phyloP scores from a whole-genome alignment of 2,888 invertebrate species.

The Ormyrus rosae region DNA sequence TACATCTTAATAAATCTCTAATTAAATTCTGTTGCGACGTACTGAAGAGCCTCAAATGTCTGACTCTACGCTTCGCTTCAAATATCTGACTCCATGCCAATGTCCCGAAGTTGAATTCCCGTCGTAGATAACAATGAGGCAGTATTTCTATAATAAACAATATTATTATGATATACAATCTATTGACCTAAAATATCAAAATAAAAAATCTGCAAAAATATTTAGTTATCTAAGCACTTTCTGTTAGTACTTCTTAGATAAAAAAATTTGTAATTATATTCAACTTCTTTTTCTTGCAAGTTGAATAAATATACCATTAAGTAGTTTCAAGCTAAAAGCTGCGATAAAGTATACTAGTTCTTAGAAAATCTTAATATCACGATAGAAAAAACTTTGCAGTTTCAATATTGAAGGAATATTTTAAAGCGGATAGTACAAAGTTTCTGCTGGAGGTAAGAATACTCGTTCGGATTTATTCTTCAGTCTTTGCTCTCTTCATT shows the following conservation, averaged over 20 bases:
- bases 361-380: conserved; percentile 1
- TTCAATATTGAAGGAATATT: conserved; percentile 5
- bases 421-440: conserved; percentile 21
- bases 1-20: conserved; percentile 17
- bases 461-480: conserved; percentile 1
- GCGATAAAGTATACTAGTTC: too few relatives aligned
- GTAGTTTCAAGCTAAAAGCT: too few relatives aligned
- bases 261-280: too few relatives aligned
- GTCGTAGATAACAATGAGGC: background rate
- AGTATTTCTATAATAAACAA: conserved; percentile 25
- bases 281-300: too few relatives aligned
- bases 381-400: background rate
- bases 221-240: too few relatives aligned
- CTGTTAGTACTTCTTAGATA: too few relatives aligned
- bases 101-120: conserved; percentile 13
- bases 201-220: too few relatives aligned
- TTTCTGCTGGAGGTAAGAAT: background rate
- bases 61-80: background rate
- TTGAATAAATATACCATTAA: too few relatives aligned
- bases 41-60: background rate
- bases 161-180: too few relatives aligned
- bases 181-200: too few relatives aligned
- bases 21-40: conserved; percentile 13
- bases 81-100: background rate
- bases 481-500: background rate